Evolutionary conservation across 2,113 vertebrate species (phyloP).

Genomic region (Corvus moneduloides): DNA sequence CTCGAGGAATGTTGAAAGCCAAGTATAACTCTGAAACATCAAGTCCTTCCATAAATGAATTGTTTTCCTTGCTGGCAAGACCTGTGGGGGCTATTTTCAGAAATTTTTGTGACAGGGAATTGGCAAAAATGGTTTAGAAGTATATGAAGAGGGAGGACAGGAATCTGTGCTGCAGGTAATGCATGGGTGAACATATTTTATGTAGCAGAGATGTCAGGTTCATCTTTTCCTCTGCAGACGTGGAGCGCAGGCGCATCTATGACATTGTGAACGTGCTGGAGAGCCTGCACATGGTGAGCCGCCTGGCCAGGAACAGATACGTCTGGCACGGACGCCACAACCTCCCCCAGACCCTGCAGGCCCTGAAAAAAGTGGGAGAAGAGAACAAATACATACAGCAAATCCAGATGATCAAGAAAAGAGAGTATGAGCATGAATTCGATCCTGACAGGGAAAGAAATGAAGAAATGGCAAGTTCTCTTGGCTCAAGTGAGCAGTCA

Average conservation of each 20-base stretch:
- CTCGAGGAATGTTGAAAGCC: background rate
- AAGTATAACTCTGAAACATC: background rate
- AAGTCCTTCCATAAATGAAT: background rate
- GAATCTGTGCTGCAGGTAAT: background rate
- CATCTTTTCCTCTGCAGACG: constrained; percentile 65
- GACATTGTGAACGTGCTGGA: constrained; percentile 97
- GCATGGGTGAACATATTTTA: accelerated
- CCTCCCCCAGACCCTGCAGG: constrained; percentile 85
- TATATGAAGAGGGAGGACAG: background rate
- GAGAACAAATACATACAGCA: constrained; percentile 85
- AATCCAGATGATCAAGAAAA: constrained; percentile 87
- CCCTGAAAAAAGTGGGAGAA: constrained; percentile 83
- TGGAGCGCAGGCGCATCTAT: constrained; percentile 93
- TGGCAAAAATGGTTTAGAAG: background rate
- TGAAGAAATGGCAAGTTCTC: constrained; percentile 69
- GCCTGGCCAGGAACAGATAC: constrained; percentile 93
- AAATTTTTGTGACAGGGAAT: background rate
- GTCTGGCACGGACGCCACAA: constrained; percentile 88
- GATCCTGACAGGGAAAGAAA: constrained; percentile 72
- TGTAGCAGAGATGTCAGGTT: background rate
- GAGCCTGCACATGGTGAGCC: constrained; percentile 97
- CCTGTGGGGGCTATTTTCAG: background rate
- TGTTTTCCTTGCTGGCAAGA: background rate
- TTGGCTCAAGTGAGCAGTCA: constrained; percentile 64
- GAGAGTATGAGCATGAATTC: constrained; percentile 75